Evolutionary conservation across 2,113 vertebrate genomes (phyloP), one percentile per base, ranked within the genome.

Genomic region (Oxygymnocypris stewartii): DNA sequence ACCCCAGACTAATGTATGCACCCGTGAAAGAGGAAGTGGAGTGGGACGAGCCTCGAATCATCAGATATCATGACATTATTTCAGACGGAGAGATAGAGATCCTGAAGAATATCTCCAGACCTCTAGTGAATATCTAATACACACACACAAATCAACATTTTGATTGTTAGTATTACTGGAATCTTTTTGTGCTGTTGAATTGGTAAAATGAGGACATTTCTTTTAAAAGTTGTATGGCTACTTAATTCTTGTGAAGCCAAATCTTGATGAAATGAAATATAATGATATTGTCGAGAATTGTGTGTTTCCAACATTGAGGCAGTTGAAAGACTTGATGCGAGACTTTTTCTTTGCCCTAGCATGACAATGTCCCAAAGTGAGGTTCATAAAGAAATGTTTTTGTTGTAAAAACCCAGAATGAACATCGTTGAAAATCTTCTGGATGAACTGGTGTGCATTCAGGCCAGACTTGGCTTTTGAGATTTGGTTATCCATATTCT

Each of bases 1-100:
- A 90, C 79, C 85, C 88, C 42, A 80, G 79, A 31, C 84, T 90
- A 5, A 88, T 86, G 35, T 86, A 73, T 1, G 85, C 85, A 12
- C 89, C 89, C 31, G 31, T 90, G 20, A 87, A 87, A 71, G 87
- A 84, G 42, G 89, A 90, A 47, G 83, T 78, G n/a, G 85, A 84
- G 37, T 90, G 89, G 89, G 88, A 87, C 18, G 51, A 73, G 4
- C 89, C 89, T 11, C 28, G 28, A 4, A 89, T 90, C 54, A 69
- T 84, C 42, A 87, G 88, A 87, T 89, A 84, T 71, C 88, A 90
- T 61, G 59, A 88, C 51, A 57, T 88, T 6, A 12, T 88, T 28
- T 89, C 87, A 59, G 84, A 89, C 28, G 42, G 8, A 47, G 87
- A 89, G 63, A 89, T 86, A 4, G 84, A 87, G 20, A 49, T 25